These are phyloP conservation scores for Tapirus indicus DNA, from an alignment of 2,797 vertebrate genomes.

Conservation along the genomic window DNA sequence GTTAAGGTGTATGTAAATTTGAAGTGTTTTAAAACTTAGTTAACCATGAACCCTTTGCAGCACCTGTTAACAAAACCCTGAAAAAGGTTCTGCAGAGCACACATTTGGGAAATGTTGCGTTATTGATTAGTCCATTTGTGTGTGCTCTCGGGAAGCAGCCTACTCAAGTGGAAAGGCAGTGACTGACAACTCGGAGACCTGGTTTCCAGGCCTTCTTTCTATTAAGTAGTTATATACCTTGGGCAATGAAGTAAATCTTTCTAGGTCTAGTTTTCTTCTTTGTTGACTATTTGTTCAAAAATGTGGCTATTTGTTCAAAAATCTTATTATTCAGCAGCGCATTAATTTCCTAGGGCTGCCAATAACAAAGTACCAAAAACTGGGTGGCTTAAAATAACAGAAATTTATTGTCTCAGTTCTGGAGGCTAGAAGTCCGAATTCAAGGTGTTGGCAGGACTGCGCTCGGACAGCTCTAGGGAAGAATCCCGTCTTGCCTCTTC, in stretches of 20 bases:
- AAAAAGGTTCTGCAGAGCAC: neutral
- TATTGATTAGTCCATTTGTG: neutral
- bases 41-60: neutral
- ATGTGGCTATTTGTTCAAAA: neutral
- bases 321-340: neutral
- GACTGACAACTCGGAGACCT: neutral
- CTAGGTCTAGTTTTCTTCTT: neutral
- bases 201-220: neutral
- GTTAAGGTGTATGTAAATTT: neutral
- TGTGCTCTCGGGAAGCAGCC: neutral
- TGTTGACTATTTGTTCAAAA: slow-evolving; percentile 7
- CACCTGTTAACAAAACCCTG: neutral
- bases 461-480: neutral
- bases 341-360: neutral
- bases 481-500: neutral
- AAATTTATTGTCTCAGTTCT: neutral
- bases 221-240: neutral
- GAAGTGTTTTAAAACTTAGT: neutral
- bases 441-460: accelerated
- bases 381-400: neutral
- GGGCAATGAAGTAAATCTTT: neutral
- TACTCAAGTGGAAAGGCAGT: neutral
- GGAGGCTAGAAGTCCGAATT: neutral
- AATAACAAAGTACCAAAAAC: neutral
- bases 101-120: neutral